Evolutionary conservation across 2,113 vertebrate species (phyloP).

Genomic region (Raphicerus campestris): DNA sequence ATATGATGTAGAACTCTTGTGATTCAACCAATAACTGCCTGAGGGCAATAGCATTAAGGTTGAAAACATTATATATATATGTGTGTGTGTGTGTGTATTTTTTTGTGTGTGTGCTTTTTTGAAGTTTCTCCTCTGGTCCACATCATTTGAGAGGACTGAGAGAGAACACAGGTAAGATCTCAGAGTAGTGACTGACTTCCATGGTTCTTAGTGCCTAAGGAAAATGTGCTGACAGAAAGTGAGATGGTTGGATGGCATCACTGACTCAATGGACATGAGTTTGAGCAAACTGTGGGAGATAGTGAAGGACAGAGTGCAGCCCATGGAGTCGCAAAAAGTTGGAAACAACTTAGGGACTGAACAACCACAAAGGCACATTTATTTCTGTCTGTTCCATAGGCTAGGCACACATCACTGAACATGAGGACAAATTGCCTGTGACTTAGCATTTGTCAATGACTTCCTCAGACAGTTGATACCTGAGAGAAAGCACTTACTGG

Average conservation of each 20-base stretch:
- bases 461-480: conserved; percentile 20
- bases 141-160: neutral
- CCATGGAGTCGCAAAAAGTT: neutral
- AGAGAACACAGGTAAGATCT: neutral
- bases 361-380: neutral
- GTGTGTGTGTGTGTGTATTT: fast-evolving
- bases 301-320: neutral
- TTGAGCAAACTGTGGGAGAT: neutral
- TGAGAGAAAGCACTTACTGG: conserved; percentile 12
- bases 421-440: neutral
- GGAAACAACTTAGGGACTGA: neutral
- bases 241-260: neutral
- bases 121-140: neutral
- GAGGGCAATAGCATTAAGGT: neutral
- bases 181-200: neutral
- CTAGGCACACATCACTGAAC: neutral
- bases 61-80: neutral
- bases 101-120: neutral
- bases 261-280: neutral
- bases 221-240: neutral
- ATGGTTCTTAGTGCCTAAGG: neutral
- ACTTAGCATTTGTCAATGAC: neutral
- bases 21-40: neutral
- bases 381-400: neutral
- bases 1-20: neutral